These are phyloP conservation scores for Trichonephila inaurata DNA, from an alignment of 1,140 invertebrate genomes.

Conservation along the genomic window DNA sequence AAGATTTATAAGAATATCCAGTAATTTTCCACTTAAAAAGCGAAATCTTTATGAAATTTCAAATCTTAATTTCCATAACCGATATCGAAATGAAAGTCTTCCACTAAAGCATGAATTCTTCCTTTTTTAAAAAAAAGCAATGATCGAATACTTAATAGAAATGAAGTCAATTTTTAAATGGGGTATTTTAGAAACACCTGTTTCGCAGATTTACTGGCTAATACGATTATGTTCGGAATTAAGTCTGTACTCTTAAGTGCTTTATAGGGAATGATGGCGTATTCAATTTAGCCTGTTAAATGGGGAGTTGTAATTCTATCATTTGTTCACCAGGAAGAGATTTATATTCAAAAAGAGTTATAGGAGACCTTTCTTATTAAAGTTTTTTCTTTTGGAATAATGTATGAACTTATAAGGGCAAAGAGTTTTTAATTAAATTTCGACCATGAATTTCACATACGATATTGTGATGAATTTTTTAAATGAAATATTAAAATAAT, in stretches of 20 bases:
- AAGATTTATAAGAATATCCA: too few species aligned
- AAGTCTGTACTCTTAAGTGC: background rate
- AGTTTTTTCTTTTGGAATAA: too few species aligned
- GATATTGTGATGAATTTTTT: too few species aligned
- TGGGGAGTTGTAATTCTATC: constrained; percentile 9
- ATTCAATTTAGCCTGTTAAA: background rate
- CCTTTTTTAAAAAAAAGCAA: background rate
- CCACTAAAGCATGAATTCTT: too few species aligned
- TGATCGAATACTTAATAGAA: background rate
- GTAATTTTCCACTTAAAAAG: too few species aligned
- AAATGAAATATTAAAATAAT: too few species aligned
- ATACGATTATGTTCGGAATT: background rate
- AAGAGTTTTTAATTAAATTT: too few species aligned
- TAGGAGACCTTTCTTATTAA: too few species aligned
- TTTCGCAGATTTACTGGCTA: background rate
- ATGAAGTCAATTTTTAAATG: background rate
- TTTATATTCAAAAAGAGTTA: too few species aligned
- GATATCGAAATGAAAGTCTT: background rate
- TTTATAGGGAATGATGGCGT: background rate
- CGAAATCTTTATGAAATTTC: background rate
- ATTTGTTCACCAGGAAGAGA: background rate
- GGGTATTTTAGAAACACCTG: background rate
- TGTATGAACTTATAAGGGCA: too few species aligned
- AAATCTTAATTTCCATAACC: background rate
- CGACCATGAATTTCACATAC: too few species aligned